These are phyloP conservation scores for Onychomys torridus DNA, from an alignment of 2,797 vertebrate genomes.

Conservation along the genomic window DNA sequence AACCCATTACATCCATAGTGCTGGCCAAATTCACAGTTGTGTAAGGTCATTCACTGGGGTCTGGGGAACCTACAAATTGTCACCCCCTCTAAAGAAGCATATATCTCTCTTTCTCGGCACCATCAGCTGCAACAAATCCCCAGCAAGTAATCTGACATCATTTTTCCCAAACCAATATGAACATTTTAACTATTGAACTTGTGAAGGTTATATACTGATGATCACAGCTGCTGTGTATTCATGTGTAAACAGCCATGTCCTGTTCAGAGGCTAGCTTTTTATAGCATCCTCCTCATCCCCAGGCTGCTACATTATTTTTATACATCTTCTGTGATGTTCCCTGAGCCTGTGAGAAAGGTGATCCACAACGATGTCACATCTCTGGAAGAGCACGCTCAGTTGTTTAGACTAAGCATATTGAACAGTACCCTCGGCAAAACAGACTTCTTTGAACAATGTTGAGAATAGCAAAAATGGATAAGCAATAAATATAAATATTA, in stretches of 20 bases:
- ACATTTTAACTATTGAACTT: background rate
- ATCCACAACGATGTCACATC: background rate
- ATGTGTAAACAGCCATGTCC: background rate
- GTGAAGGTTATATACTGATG: background rate
- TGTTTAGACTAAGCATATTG: background rate
- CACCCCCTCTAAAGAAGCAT: background rate
- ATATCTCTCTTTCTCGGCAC: too few species aligned
- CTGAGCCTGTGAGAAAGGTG: background rate
- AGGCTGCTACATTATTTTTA: background rate
- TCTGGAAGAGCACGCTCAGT: too few species aligned
- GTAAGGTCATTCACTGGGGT: background rate
- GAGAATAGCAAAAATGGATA: background rate
- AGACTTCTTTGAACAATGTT: background rate
- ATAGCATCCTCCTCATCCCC: background rate
- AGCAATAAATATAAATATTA: background rate
- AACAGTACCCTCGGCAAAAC: background rate
- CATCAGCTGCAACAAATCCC: too few species aligned
- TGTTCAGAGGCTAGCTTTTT: too few species aligned
- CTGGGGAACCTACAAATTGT: background rate
- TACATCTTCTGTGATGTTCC: background rate
- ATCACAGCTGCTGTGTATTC: background rate
- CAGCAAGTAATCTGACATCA: background rate
- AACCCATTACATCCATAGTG: background rate
- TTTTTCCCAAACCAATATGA: too few species aligned
- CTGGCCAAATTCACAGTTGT: background rate